Conservation (phyloP, 2,797 vertebrate species). For the Anguilla obscura region DNA sequence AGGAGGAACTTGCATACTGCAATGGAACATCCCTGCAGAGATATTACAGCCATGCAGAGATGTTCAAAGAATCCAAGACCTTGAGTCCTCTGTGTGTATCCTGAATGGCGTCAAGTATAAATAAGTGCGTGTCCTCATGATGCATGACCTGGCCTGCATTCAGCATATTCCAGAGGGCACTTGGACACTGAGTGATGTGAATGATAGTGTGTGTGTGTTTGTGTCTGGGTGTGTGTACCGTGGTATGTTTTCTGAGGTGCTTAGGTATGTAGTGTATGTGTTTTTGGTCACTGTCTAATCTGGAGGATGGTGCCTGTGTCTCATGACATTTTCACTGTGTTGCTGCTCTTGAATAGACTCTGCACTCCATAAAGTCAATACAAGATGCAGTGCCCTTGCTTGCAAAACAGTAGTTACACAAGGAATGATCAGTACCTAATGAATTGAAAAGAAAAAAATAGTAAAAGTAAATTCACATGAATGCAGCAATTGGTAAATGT, state of each 20-base stretch:
- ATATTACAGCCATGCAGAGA: neutral
- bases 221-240: neutral
- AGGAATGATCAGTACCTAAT: neutral
- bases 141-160: neutral
- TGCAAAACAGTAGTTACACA: neutral
- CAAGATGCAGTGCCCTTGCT: neutral
- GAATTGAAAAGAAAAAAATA: neutral
- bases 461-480: neutral
- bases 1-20: neutral
- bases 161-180: neutral
- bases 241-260: neutral
- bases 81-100: neutral
- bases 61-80: neutral
- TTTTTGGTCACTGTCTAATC: neutral
- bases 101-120: neutral
- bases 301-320: neutral
- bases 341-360: neutral
- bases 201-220: neutral
- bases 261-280: neutral
- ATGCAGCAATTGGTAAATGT: neutral
- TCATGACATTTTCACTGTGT: neutral
- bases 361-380: neutral
- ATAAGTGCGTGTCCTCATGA: neutral
- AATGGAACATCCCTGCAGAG: neutral
- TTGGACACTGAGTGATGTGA: neutral